A percentile compares a stretch with the other conserved stretches of the same genome.
Evolutionary conservation across 2,113 vertebrate genomes (phyloP).

Genomic region (Callithrix jacchus): DNA sequence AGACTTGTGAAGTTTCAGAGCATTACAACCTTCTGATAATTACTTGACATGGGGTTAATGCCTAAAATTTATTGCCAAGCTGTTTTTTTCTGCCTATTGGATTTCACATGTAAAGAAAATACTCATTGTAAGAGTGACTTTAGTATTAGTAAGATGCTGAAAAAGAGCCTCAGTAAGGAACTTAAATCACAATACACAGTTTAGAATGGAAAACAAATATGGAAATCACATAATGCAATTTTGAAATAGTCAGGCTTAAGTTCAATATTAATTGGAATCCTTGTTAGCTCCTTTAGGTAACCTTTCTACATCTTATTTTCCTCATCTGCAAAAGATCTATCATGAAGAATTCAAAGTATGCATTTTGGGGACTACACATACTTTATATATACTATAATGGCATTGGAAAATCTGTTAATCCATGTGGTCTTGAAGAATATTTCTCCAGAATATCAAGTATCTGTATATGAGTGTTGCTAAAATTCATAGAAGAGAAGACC

Average conservation of each 20-base stretch:
- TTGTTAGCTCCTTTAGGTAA: not conserved
- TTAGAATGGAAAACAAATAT: constrained; percentile 13
- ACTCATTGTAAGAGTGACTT: constrained; percentile 40
- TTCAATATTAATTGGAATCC: not conserved
- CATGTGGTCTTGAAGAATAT: not conserved
- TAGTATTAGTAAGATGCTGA: not conserved
- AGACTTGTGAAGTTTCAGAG: constrained; percentile 40
- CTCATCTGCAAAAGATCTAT: constrained; percentile 14
- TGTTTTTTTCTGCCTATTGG: constrained; percentile 19
- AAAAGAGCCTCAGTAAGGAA: not conserved
- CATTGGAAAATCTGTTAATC: constrained; percentile 21
- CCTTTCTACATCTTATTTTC: constrained; percentile 9
- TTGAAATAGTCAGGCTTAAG: not conserved
- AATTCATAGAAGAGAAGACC: not conserved
- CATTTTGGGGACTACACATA: not conserved
- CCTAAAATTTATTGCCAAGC: constrained; percentile 63
- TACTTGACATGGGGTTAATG: constrained; percentile 47
- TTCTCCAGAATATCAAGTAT: not conserved
- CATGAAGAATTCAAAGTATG: not conserved
- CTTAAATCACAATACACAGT: not conserved
- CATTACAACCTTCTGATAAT: constrained; percentile 62
- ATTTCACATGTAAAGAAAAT: constrained; percentile 55
- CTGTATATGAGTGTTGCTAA: not conserved
- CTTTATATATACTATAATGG: not conserved
- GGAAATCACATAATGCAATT: not conserved